phyloP scores from a whole-genome alignment of 2,888 invertebrate genomes.

The Lingula anatina region DNA sequence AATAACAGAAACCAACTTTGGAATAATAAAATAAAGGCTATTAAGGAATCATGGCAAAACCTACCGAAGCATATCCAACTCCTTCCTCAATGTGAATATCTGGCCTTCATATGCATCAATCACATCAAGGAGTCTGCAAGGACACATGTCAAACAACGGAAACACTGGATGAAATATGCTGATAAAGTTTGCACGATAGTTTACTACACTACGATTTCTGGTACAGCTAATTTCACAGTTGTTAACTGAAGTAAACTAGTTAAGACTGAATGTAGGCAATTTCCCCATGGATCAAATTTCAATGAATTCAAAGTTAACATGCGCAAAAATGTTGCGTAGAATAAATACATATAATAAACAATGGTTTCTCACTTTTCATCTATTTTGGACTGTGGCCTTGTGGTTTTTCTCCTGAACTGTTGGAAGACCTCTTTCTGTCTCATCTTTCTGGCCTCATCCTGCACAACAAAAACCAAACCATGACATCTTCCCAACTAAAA shows the following conservation, averaged over 20 bases:
- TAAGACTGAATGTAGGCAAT: too few species aligned
- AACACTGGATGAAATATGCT: too few species aligned
- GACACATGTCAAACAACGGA: too few species aligned
- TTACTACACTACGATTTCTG: not conserved
- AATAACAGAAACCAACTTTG: not conserved
- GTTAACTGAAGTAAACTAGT: too few species aligned
- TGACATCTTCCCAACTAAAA: too few species aligned
- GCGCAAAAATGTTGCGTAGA: too few species aligned
- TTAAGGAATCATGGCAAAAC: too few species aligned
- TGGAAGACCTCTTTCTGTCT: conserved; percentile 31
- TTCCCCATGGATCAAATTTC: too few species aligned
- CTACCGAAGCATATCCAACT: too few species aligned
- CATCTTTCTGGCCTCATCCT: conserved; percentile 29
- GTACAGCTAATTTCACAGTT: not conserved
- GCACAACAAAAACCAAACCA: conserved; percentile 3
- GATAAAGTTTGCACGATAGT: not conserved
- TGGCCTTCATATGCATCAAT: conserved; percentile 40
- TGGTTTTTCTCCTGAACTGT: conserved; percentile 31
- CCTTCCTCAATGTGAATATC: conserved; percentile 24
- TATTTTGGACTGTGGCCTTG: conserved; percentile 28
- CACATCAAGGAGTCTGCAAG: conserved; percentile 31
- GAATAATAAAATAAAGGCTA: too few species aligned
- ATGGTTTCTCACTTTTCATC: conserved; percentile 40
- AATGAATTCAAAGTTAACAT: too few species aligned
- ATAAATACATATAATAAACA: too few species aligned